These are phyloP conservation scores for Globodera ellingtonae DNA, from an alignment of 1,140 invertebrate species.

Conservation along the genomic window DNA sequence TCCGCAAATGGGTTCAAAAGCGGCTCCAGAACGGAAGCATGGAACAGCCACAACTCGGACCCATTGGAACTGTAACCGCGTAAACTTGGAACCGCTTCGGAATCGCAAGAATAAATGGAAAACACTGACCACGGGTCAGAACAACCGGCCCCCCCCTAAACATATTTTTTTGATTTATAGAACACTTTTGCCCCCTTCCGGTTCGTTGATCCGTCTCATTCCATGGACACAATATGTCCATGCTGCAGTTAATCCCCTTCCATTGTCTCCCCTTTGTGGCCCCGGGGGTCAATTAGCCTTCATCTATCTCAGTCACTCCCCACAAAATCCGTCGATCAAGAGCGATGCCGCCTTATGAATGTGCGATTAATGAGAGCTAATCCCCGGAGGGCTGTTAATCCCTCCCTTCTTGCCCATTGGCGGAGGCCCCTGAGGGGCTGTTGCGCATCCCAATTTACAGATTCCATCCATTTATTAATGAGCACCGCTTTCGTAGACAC, in stretches of 20 bases:
- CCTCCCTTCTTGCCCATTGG: background rate
- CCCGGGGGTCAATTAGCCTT: slow-evolving; percentile 14
- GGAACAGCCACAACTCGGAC: no score
- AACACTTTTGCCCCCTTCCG: background rate
- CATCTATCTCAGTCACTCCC: background rate
- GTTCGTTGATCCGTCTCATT: background rate
- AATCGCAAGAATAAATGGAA: no score
- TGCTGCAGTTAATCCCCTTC: background rate
- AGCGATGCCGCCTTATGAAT: slow-evolving; percentile 9
- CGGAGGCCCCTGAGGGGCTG: background rate
- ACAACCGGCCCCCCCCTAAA: no score
- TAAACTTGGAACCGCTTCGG: no score
- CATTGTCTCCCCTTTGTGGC: slow-evolving; percentile 3
- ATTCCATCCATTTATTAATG: background rate
- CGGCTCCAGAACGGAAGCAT: no score
- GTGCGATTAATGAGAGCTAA: slow-evolving; percentile 12
- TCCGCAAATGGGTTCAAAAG: no score
- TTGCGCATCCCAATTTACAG: slow-evolving; percentile 13
- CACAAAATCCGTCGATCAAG: slow-evolving; percentile 1
- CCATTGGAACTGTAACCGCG: no score
- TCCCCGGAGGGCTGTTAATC: background rate
- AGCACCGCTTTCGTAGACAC: background rate
- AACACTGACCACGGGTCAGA: no score
- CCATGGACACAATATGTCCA: background rate
- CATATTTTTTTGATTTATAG: background rate